phyloP scores from a whole-genome alignment of 2,888 invertebrate genomes.

The Epinotia demarniana region DNA sequence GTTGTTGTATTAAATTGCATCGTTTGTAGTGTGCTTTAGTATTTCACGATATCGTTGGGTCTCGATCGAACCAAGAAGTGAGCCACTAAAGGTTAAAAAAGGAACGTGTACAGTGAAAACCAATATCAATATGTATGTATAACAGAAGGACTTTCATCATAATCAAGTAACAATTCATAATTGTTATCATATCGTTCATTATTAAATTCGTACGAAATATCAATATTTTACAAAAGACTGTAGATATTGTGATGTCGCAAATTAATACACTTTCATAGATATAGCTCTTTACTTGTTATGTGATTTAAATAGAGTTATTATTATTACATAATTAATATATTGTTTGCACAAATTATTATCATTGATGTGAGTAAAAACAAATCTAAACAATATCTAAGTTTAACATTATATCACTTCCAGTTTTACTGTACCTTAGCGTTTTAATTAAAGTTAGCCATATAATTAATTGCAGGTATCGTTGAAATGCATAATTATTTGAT shows the following conservation, averaged over 20 bases:
- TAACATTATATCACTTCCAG: slow-evolving; percentile 44
- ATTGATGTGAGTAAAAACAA: slow-evolving; percentile 2
- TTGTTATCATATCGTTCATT: neutral
- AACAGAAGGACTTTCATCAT: neutral
- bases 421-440: slow-evolving; percentile 39
- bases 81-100: neutral
- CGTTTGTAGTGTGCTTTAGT: too few relatives aligned
- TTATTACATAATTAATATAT: neutral
- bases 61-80: neutral
- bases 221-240: neutral
- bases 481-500: slow-evolving; percentile 41
- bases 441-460: slow-evolving; percentile 22
- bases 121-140: neutral
- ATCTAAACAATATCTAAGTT: slow-evolving; percentile 10
- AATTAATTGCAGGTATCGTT: slow-evolving; percentile 17
- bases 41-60: too few relatives aligned
- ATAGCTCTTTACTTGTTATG: neutral
- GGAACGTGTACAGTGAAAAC: neutral
- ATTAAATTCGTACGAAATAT: neutral
- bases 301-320: neutral
- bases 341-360: neutral
- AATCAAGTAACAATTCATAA: neutral
- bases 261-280: neutral
- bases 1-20: too few relatives aligned
- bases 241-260: too few relatives aligned